Evolutionary conservation across 2,888 invertebrate genomes (phyloP).

Genomic region (Callosobruchus maculatus): DNA sequence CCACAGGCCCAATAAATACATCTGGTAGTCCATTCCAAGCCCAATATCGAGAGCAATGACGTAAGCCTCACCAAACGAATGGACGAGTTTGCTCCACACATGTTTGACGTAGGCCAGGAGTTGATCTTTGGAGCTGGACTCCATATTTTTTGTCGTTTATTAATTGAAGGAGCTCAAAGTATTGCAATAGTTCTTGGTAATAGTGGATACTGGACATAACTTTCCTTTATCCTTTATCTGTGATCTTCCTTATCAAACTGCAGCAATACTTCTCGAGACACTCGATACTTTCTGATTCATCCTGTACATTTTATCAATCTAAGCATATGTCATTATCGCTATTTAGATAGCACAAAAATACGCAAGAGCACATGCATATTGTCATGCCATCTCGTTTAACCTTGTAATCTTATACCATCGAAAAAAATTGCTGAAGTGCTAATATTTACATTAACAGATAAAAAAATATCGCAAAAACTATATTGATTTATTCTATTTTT

Average conservation of each 20-base stretch:
- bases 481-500: not conserved
- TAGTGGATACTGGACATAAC: no score
- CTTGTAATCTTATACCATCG: not conserved
- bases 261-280: not conserved
- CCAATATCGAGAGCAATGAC: no score
- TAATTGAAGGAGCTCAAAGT: no score
- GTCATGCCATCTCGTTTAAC: not conserved
- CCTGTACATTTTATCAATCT: not conserved
- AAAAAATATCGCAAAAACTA: not conserved
- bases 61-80: no score
- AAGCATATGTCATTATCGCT: not conserved
- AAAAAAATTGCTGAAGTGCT: not conserved
- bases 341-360: not conserved
- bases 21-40: no score
- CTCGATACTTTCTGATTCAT: not conserved
- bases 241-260: not conserved
- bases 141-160: no score
- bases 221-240: no score
- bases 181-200: no score
- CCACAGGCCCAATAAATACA: no score
- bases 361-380: not conserved
- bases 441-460: not conserved
- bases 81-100: no score
- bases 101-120: no score
- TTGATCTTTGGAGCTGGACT: no score